phyloP scores from a whole-genome alignment of 2,797 vertebrate species.

The Typhlichthys eigenmanni region DNA sequence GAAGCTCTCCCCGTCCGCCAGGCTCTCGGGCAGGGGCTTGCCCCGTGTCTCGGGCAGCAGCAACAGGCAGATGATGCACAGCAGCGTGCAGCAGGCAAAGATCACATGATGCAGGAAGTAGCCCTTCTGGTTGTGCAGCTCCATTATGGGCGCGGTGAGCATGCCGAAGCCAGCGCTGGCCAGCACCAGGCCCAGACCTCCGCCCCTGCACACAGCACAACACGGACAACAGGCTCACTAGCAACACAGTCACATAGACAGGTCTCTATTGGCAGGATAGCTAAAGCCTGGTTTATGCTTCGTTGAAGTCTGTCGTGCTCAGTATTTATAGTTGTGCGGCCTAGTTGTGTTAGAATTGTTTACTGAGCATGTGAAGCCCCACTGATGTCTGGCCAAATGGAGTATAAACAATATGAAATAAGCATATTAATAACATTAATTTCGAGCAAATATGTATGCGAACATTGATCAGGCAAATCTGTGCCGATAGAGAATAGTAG shows the following conservation, averaged over 20 bases:
- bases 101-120: slow-evolving; percentile 97
- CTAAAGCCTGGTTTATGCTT: too few relatives aligned
- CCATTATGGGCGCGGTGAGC: slow-evolving; percentile 93
- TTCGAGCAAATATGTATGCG: too few relatives aligned
- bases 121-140: slow-evolving; percentile 97
- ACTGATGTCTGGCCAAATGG: too few relatives aligned
- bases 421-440: too few relatives aligned
- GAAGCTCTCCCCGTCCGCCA: slow-evolving; percentile 90
- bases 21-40: slow-evolving; percentile 91
- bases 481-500: too few relatives aligned
- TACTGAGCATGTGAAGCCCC: too few relatives aligned
- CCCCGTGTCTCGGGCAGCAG: slow-evolving; percentile 91
- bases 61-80: slow-evolving; percentile 97
- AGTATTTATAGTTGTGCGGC: too few relatives aligned
- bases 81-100: slow-evolving; percentile 95
- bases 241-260: neutral
- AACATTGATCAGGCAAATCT: too few relatives aligned
- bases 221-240: neutral
- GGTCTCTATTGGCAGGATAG: too few relatives aligned
- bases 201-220: slow-evolving; percentile 76
- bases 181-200: slow-evolving; percentile 89
- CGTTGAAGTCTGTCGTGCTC: too few relatives aligned
- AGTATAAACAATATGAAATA: too few relatives aligned
- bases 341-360: too few relatives aligned
- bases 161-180: slow-evolving; percentile 93